These are phyloP conservation scores for Planiliza haematocheilus DNA, from an alignment of 2,113 vertebrate species.

Conservation along the genomic window DNA sequence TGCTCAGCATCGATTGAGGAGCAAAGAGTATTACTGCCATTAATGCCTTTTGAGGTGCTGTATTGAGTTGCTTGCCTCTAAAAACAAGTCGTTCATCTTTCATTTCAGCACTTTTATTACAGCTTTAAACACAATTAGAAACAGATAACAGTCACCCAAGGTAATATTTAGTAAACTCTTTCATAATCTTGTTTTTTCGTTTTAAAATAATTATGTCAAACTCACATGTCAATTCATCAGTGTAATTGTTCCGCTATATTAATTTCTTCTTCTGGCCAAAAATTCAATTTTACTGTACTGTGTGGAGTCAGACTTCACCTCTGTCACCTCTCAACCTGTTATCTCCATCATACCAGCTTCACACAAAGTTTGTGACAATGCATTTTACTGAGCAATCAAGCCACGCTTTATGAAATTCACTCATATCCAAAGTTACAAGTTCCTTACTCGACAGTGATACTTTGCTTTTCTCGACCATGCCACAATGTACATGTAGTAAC, in stretches of 20 bases:
- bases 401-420: conserved; percentile 6
- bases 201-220: conserved; percentile 55
- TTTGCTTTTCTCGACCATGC: conserved; percentile 5
- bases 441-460: conserved; percentile 8
- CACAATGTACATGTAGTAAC: conserved; percentile 12
- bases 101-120: conserved; percentile 77
- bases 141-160: conserved; percentile 75
- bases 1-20: conserved; percentile 77
- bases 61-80: conserved; percentile 71
- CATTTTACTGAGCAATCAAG: conserved; percentile 15
- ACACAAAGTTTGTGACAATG: conserved; percentile 1
- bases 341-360: neutral
- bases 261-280: conserved; percentile 19
- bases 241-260: conserved; percentile 22
- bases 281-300: neutral
- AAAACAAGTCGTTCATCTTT: conserved; percentile 80
- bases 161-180: conserved; percentile 68
- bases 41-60: conserved; percentile 75
- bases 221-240: conserved; percentile 37
- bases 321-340: neutral
- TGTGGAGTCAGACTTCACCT: neutral
- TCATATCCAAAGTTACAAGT: neutral
- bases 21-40: conserved; percentile 75
- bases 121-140: conserved; percentile 77
- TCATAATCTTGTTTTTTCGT: conserved; percentile 55